Evolutionary conservation across 2,888 invertebrate genomes (phyloP).

Genomic region (Eristalinus sepulchralis): DNA sequence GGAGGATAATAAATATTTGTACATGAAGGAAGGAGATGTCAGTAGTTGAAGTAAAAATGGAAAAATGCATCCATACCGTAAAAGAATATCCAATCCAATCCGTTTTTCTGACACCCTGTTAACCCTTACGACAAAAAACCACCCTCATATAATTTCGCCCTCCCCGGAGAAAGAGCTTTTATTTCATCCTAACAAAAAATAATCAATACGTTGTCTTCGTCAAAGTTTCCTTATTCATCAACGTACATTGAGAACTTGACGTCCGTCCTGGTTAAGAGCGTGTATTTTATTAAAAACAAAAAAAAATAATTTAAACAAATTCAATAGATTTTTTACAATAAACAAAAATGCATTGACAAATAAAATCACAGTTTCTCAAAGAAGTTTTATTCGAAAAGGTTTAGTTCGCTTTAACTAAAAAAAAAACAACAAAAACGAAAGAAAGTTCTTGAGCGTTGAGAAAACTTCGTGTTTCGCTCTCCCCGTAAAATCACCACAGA

Average conservation of each 20-base stretch:
- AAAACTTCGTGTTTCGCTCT: not conserved
- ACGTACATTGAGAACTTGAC: constrained; percentile 28
- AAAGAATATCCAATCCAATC: not conserved
- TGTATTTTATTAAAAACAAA: constrained; percentile 1
- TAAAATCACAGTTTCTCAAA: not conserved
- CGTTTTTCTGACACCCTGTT: not conserved
- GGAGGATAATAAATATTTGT: not conserved
- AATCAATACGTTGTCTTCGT: constrained; percentile 6
- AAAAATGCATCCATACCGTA: not conserved
- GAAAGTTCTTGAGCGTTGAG: not conserved
- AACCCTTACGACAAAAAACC: not conserved
- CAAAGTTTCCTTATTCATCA: constrained; percentile 29
- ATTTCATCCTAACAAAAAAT: not conserved
- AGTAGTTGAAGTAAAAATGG: not conserved
- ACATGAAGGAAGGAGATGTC: no score
- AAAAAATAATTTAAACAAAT: not conserved
- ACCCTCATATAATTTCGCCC: not conserved
- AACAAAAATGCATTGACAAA: not conserved
- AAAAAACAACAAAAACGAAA: no score
- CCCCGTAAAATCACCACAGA: not conserved
- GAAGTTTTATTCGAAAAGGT: not conserved
- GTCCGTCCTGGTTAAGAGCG: constrained; percentile 45
- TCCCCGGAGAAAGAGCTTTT: not conserved
- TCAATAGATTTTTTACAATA: not conserved
- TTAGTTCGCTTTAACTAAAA: no score